Conservation (phyloP, 2,888 invertebrate species). For the Archips xylosteana region DNA sequence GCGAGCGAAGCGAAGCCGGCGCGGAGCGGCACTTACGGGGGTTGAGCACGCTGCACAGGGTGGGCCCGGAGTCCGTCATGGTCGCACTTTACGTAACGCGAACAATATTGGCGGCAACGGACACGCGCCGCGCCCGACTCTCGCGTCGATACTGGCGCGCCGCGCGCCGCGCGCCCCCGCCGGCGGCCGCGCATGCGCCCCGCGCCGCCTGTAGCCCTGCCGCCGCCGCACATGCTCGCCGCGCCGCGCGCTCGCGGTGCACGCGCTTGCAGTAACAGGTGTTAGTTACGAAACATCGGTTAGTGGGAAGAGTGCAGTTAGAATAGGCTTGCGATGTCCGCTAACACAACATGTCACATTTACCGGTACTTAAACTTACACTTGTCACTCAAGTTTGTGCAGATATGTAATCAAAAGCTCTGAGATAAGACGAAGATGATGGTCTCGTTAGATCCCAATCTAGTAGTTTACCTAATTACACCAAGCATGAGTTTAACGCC, state of each 20-base stretch:
- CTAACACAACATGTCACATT: constrained; percentile 15
- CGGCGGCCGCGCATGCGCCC: constrained; percentile 53
- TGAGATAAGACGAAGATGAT: neutral
- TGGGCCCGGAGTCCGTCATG: constrained; percentile 80
- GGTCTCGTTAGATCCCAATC: neutral
- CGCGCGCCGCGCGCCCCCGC: constrained; percentile 66
- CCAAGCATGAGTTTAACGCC: constrained; percentile 9
- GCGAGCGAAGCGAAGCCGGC: constrained; percentile 67
- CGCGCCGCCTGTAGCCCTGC: constrained; percentile 51
- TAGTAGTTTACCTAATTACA: neutral
- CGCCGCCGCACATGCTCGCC: constrained; percentile 20
- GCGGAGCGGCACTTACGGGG: constrained; percentile 72
- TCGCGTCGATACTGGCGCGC: constrained; percentile 83
- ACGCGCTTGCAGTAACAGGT: constrained; percentile 41
- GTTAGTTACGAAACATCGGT: constrained; percentile 41
- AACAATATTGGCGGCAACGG: constrained; percentile 68
- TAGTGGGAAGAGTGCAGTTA: constrained; percentile 36
- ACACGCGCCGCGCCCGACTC: constrained; percentile 84
- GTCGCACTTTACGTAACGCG: constrained; percentile 81
- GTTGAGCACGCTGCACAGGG: constrained; percentile 81
- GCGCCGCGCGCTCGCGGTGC: constrained; percentile 27
- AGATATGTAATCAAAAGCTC: neutral
- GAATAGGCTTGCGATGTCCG: constrained; percentile 16
- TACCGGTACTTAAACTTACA: neutral
- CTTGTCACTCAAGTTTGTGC: neutral